These are phyloP conservation scores for Graphium colonna DNA, from an alignment of 2,888 invertebrate genomes.

Conservation along the genomic window DNA sequence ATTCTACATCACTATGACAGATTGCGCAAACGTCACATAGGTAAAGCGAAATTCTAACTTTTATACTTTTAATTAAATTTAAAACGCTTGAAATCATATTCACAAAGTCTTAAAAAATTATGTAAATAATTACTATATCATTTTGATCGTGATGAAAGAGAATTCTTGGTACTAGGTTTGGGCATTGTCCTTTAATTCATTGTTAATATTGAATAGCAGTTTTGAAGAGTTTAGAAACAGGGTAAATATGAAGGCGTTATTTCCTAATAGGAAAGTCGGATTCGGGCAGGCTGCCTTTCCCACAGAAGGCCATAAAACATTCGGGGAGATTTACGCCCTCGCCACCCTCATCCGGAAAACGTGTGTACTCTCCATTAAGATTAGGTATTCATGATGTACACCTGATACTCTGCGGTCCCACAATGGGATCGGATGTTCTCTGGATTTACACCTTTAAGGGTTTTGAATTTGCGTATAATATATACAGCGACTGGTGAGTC, in stretches of 20 bases:
- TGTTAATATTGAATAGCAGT: neutral
- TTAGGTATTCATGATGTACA: conserved; percentile 74
- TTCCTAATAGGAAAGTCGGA: conserved; percentile 37
- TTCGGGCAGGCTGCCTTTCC: conserved; percentile 67
- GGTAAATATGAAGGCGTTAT: conserved; percentile 21
- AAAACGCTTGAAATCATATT: too few species aligned
- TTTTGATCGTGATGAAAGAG: too few species aligned
- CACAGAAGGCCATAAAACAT: conserved; percentile 64
- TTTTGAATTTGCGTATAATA: too few species aligned
- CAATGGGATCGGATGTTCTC: conserved; percentile 33
- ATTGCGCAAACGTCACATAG: too few species aligned
- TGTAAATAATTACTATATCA: too few species aligned
- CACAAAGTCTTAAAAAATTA: too few species aligned
- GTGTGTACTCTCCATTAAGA: conserved; percentile 68
- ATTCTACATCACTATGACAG: too few species aligned
- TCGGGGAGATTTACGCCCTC: conserved; percentile 60
- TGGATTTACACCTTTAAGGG: neutral
- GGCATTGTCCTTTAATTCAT: too few species aligned
- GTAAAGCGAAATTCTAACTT: too few species aligned
- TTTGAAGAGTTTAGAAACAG: neutral
- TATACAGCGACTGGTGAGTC: too few species aligned
- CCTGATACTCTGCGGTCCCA: conserved; percentile 67
- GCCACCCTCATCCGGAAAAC: conserved; percentile 55
- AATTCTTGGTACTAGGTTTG: too few species aligned
- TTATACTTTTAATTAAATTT: too few species aligned